These are phyloP conservation scores for Aricia artaxerxes DNA, from an alignment of 2,888 invertebrate species.

Conservation along the genomic window DNA sequence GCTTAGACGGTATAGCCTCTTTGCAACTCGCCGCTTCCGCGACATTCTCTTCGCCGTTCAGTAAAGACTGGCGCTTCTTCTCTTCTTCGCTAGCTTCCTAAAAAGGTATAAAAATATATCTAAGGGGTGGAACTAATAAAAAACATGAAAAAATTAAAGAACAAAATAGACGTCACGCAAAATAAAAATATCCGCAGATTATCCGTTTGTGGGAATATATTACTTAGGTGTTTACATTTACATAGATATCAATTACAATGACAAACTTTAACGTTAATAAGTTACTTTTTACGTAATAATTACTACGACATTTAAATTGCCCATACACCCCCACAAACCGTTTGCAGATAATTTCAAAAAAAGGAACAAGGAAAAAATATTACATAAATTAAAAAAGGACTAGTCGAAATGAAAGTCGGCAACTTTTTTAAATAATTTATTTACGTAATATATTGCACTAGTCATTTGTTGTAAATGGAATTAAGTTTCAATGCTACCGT, in stretches of 20 bases:
- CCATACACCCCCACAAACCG: slow-evolving; percentile 80
- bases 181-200: slow-evolving; percentile 42
- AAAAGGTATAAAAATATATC: slow-evolving; percentile 49
- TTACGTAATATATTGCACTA: slow-evolving; percentile 67
- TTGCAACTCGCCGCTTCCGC: slow-evolving; percentile 65
- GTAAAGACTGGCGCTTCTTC: slow-evolving; percentile 61
- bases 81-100: slow-evolving; percentile 66
- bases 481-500: slow-evolving; percentile 56
- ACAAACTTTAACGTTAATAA: slow-evolving; percentile 39
- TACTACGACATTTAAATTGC: slow-evolving; percentile 54
- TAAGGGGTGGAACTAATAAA: slow-evolving; percentile 32
- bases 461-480: slow-evolving; percentile 49
- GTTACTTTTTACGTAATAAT: slow-evolving; percentile 34
- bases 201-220: slow-evolving; percentile 78
- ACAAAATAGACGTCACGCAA: slow-evolving; percentile 50
- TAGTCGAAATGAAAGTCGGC: slow-evolving; percentile 74
- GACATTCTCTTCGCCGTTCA: slow-evolving; percentile 72
- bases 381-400: slow-evolving; percentile 65
- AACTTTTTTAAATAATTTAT: slow-evolving; percentile 68
- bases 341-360: slow-evolving; percentile 52
- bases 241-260: not conserved
- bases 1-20: slow-evolving; percentile 66
- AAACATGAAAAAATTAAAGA: slow-evolving; percentile 41
- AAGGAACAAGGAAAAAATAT: slow-evolving; percentile 61
- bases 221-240: slow-evolving; percentile 45